These are phyloP conservation scores for Characodon lateralis DNA, from an alignment of 2,797 vertebrate genomes.

Conservation along the genomic window DNA sequence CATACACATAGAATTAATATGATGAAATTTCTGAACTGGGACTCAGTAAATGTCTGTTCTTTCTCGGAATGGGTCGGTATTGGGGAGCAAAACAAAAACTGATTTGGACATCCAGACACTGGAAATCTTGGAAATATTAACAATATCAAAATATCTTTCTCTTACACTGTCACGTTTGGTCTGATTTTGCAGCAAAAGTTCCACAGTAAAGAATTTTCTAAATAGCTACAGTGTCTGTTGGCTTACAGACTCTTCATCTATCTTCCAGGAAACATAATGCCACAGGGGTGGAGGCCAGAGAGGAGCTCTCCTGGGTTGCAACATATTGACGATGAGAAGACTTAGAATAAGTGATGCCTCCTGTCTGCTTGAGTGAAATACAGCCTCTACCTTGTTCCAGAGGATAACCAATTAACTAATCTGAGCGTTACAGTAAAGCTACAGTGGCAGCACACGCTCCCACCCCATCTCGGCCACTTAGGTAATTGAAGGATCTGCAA, in stretches of 20 bases:
- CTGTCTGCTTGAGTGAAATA: conserved; percentile 63
- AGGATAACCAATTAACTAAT: conserved; percentile 76
- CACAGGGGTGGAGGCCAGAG: conserved; percentile 35
- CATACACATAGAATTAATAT: neutral
- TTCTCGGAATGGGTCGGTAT: neutral
- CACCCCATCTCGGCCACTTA: conserved; percentile 70
- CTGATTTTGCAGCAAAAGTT: neutral
- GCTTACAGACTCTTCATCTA: conserved; percentile 29
- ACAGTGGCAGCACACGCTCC: conserved; percentile 40
- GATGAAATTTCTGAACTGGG: neutral
- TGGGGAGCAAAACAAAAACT: neutral
- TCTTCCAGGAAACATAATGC: conserved; percentile 43
- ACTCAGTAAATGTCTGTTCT: neutral
- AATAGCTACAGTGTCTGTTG: conserved; percentile 20
- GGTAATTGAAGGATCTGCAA: conserved; percentile 74
- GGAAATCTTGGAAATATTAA: neutral
- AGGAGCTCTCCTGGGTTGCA: conserved; percentile 38
- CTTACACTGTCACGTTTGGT: neutral
- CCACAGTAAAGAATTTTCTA: conserved; percentile 25
- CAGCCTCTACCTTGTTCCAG: conserved; percentile 58
- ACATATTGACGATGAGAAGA: conserved; percentile 62
- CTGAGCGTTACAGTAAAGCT: conserved; percentile 58
- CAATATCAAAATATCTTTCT: neutral
- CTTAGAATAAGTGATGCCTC: conserved; percentile 55
- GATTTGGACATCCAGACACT: neutral